Conservation (phyloP, 2,888 invertebrate genomes). For the Orchestes rusci region DNA sequence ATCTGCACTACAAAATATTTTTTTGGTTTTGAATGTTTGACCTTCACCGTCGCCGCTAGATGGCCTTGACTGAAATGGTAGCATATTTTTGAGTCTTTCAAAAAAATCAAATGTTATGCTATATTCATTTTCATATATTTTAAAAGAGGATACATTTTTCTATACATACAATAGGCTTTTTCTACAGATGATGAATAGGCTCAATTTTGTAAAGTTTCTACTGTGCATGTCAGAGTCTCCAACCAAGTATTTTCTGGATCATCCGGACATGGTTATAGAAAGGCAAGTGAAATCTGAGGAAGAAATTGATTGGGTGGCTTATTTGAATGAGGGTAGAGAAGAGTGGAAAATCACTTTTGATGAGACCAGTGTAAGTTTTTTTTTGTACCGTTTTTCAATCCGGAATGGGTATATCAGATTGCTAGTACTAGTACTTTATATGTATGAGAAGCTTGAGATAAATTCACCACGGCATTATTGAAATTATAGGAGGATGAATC, state of each 20-base stretch:
- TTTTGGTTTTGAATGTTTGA: no score
- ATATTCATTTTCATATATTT: no score
- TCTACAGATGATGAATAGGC: slow-evolving; percentile 26
- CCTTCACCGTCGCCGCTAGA: no score
- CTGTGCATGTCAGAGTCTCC: slow-evolving; percentile 39
- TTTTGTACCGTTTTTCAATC: not conserved
- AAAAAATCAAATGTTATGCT: no score
- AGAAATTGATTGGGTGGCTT: slow-evolving; percentile 46
- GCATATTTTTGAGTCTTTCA: no score
- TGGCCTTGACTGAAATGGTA: no score
- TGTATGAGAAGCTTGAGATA: not conserved
- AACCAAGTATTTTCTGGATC: slow-evolving; percentile 35
- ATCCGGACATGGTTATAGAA: slow-evolving; percentile 34
- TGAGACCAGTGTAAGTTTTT: slow-evolving; percentile 28
- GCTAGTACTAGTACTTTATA: slow-evolving; percentile 3
- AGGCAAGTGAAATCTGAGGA: slow-evolving; percentile 39
- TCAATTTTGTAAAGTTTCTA: slow-evolving; percentile 38
- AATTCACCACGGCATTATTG: not conserved
- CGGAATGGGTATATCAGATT: not conserved
- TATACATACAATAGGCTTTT: no score
- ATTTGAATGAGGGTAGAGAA: slow-evolving; percentile 45
- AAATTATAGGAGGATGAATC: slow-evolving; percentile 25
- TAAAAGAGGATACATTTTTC: no score
- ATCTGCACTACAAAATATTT: no score
- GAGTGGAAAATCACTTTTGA: slow-evolving; percentile 29